A percentile compares a stretch with the other conserved stretches of the same genome.
phyloP scores from a whole-genome alignment of 2,113 vertebrate genomes.

The Apus apus region DNA sequence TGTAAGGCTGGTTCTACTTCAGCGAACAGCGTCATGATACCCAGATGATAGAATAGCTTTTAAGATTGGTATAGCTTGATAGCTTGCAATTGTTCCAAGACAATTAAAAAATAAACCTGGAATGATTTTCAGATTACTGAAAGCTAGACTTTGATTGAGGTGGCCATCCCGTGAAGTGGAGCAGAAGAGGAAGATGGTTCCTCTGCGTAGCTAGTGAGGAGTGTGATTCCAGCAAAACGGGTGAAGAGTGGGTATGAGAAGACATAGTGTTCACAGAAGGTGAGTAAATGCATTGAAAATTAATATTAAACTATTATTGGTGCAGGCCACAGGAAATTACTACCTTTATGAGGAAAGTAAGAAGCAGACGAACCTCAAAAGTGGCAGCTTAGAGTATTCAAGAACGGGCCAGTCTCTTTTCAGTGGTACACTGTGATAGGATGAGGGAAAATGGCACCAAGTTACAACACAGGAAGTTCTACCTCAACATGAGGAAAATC shows the following conservation, averaged over 20 bases:
- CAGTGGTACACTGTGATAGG: no score
- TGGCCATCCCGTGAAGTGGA: not conserved
- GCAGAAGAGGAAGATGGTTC: not conserved
- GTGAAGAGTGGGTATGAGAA: not conserved
- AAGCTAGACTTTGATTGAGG: not conserved
- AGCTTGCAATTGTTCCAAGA: not conserved
- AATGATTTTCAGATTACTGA: not conserved
- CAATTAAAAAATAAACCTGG: not conserved
- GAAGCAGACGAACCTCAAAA: not conserved
- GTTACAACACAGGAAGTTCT: no score
- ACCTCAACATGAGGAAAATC: no score
- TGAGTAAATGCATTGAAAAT: not conserved
- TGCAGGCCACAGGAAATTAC: not conserved
- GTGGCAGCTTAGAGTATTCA: not conserved
- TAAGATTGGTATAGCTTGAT: not conserved
- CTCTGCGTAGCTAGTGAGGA: fast-evolving
- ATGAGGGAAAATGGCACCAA: no score
- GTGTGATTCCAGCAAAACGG: not conserved
- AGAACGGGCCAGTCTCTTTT: no score
- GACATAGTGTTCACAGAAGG: not conserved
- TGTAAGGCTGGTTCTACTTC: not conserved
- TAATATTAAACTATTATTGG: not conserved
- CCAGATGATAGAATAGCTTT: not conserved
- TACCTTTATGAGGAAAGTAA: not conserved
- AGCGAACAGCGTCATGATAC: not conserved